These are phyloP conservation scores for Amiota mariae DNA, from an alignment of 2,888 invertebrate genomes.

Conservation along the genomic window DNA sequence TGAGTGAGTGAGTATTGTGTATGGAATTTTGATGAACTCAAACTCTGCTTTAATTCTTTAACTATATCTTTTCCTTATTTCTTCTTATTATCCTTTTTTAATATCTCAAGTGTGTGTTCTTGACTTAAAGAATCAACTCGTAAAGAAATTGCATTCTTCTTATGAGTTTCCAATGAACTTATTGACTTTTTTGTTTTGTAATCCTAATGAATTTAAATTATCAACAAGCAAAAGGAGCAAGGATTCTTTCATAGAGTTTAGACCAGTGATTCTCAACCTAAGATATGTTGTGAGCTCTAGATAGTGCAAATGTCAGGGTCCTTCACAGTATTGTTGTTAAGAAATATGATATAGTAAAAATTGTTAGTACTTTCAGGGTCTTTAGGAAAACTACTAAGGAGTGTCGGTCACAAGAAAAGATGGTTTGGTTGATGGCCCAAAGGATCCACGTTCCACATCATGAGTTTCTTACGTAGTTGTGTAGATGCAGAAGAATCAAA, in stretches of 20 bases:
- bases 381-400: too few relatives aligned
- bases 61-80: background rate
- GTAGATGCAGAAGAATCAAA: too few relatives aligned
- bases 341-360: background rate
- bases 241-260: conserved; percentile 35
- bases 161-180: conserved; percentile 45
- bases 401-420: too few relatives aligned
- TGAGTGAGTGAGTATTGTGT: conserved; percentile 6
- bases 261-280: background rate
- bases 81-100: conserved; percentile 48
- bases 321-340: background rate
- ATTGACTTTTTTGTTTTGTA: conserved; percentile 70
- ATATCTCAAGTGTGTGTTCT: conserved; percentile 29
- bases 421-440: too few relatives aligned
- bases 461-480: too few relatives aligned
- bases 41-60: background rate
- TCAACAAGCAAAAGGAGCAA: conserved; percentile 41
- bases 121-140: conserved; percentile 31
- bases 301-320: too few relatives aligned
- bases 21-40: conserved; percentile 35
- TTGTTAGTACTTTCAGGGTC: too few relatives aligned
- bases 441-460: too few relatives aligned
- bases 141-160: conserved; percentile 36
- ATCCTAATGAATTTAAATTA: conserved; percentile 73
- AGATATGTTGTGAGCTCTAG: too few relatives aligned